phyloP scores from a whole-genome alignment of 2,888 invertebrate genomes.

The Chesias legatella region DNA sequence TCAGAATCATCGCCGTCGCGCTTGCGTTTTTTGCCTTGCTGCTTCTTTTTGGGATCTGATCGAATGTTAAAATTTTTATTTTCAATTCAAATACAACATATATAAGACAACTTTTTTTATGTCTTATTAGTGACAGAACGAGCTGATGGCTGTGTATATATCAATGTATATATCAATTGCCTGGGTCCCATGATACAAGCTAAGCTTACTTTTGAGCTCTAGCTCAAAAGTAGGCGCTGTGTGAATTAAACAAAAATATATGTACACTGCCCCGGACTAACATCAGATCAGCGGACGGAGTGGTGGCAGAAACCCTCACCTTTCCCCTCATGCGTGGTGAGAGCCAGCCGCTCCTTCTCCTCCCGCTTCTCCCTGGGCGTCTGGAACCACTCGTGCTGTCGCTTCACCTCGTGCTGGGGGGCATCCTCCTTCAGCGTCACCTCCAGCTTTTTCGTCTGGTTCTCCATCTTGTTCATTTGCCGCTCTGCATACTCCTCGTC shows the following conservation, averaged over 20 bases:
- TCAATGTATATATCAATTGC: too few species aligned
- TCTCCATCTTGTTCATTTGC: slow-evolving; percentile 90
- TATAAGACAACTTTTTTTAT: too few species aligned
- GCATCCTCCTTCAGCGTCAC: slow-evolving; percentile 52
- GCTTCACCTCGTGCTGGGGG: slow-evolving; percentile 57
- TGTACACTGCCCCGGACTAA: too few species aligned
- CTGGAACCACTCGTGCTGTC: slow-evolving; percentile 91
- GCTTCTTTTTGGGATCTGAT: slow-evolving; percentile 37
- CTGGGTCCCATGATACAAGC: too few species aligned
- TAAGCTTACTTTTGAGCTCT: too few species aligned
- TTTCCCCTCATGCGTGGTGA: slow-evolving; percentile 61
- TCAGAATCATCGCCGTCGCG: slow-evolving; percentile 50
- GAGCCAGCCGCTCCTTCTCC: slow-evolving; percentile 84
- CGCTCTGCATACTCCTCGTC: slow-evolving; percentile 92
- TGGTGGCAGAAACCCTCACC: slow-evolving; percentile 36
- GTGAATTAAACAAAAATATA: too few species aligned
- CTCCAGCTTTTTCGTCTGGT: slow-evolving; percentile 86
- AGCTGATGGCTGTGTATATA: too few species aligned
- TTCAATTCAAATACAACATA: too few species aligned
- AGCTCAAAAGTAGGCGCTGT: too few species aligned
- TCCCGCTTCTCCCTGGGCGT: slow-evolving; percentile 87
- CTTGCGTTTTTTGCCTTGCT: slow-evolving; percentile 61
- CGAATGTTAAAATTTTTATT: slow-evolving; percentile 7
- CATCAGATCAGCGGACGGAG: too few species aligned
- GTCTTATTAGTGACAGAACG: too few species aligned